These are phyloP conservation scores for Thymelicus acteon DNA, from an alignment of 2,888 invertebrate species.

Conservation along the genomic window DNA sequence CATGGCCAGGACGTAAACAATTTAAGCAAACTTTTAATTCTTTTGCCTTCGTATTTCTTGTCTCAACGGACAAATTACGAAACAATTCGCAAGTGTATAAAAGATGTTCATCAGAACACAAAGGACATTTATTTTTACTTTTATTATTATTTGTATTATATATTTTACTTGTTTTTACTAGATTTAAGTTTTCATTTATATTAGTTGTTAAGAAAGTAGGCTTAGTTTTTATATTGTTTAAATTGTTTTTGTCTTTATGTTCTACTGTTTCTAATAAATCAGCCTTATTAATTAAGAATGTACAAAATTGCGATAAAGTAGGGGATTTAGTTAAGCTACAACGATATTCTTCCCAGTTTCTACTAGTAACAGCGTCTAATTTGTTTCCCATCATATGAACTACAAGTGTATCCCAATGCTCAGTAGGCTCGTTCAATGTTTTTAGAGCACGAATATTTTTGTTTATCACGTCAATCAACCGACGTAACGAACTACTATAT, in stretches of 20 bases:
- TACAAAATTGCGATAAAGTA: not conserved
- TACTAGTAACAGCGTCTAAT: constrained; percentile 14
- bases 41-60: constrained; percentile 14
- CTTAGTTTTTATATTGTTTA: not conserved
- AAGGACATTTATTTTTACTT: constrained; percentile 4
- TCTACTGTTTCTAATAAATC: constrained; percentile 14
- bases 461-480: not conserved
- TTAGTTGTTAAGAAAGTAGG: not conserved
- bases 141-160: not conserved
- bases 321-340: constrained; percentile 22
- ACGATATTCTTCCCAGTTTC: constrained; percentile 27
- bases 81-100: constrained; percentile 31
- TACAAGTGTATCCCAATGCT: too few relatives aligned
- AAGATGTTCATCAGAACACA: constrained; percentile 31
- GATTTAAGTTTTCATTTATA: not conserved
- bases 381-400: not conserved
- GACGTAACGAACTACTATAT: not conserved
- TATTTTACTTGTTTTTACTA: not conserved
- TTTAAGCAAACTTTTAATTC: constrained; percentile 31
- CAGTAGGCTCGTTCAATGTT: too few relatives aligned
- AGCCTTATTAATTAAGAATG: constrained; percentile 16
- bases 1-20: constrained; percentile 36
- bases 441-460: not conserved
- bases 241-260: not conserved
- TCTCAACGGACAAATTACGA: constrained; percentile 20